Evolutionary conservation across 1,140 invertebrate species (phyloP), one percentile per base, ranked within the genome.

Genomic region (Magallana ariakensis): DNA sequence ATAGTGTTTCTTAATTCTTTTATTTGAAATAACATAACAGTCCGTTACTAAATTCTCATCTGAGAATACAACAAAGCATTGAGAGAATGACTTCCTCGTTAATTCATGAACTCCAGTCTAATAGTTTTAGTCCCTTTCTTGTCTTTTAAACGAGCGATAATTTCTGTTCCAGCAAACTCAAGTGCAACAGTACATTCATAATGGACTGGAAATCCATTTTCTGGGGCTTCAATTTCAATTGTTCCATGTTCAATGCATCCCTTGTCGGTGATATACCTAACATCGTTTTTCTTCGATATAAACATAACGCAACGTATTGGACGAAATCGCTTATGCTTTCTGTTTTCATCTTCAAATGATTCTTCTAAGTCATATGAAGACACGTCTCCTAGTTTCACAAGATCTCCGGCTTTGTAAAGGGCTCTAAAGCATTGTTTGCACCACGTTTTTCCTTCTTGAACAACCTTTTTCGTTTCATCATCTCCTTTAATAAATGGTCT

Each of bases 91-190:
- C 33, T 46, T 5, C 33, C 33, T 46, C 0, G 33, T 82, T 54
- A 82, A 16, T n/a, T 56, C 13, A 82, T 26, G 19, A 55, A 56
- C 3, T 82, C 46, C 53, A 82, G 19, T 15, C 80, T 33, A 22
- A 82, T 56, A 7, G 53, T 82, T 54, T 54, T 82, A 56, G 54
- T 56, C 19, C 55, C 46, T 19, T 55, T 10, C 10, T 55, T 55
- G 33, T 82, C 80, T 55, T n/a, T 56, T 53, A 82, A n/a, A n/a
- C 80, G 80, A n/a, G 53, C 80, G 19, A 82, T 56, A 26, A 82
- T 82, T 82, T 82, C 80, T 82, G 80, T 82, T 53, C 80, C 80
- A 54, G 80, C 53, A 82, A 82, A 82, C 19, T 56, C 53, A 4
- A 82, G 80, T 82, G 53, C 53, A 55, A 55, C 80, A 55, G 4